These are phyloP conservation scores for Rhabdophis nuchalis DNA, from an alignment of 2,797 vertebrate species.

Conservation along the genomic window DNA sequence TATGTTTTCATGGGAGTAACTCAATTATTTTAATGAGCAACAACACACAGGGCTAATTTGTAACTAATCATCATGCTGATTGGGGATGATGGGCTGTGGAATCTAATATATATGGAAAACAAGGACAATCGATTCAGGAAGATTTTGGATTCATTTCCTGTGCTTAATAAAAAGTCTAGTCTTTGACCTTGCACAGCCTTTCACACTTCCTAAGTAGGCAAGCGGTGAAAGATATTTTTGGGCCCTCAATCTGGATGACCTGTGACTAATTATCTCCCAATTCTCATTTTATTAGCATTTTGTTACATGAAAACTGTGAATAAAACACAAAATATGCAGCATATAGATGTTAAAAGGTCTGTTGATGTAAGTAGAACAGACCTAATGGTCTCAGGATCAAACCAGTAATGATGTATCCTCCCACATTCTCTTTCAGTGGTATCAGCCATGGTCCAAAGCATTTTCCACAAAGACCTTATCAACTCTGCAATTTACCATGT, in stretches of 20 bases:
- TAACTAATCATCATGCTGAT: background rate
- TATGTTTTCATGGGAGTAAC: background rate
- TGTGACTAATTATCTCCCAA: background rate
- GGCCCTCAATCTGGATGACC: background rate
- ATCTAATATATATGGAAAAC: background rate
- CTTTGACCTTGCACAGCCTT: background rate
- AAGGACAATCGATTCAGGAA: background rate
- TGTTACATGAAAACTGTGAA: background rate
- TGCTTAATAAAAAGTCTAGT: background rate
- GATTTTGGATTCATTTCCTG: background rate
- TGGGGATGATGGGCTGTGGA: background rate
- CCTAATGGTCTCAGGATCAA: background rate
- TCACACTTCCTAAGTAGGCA: background rate
- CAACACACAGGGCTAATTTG: background rate
- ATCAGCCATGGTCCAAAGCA: background rate
- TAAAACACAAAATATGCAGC: background rate
- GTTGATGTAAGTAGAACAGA: background rate
- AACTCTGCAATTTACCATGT: background rate
- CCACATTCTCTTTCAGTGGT: background rate
- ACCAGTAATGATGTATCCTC: background rate
- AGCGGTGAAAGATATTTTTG: background rate
- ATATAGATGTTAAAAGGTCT: background rate
- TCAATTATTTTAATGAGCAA: background rate
- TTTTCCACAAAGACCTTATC: slow-evolving; percentile 2
- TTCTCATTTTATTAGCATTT: background rate